These are phyloP conservation scores for Periplaneta americana DNA, from an alignment of 1,140 invertebrate genomes.

Conservation along the genomic window DNA sequence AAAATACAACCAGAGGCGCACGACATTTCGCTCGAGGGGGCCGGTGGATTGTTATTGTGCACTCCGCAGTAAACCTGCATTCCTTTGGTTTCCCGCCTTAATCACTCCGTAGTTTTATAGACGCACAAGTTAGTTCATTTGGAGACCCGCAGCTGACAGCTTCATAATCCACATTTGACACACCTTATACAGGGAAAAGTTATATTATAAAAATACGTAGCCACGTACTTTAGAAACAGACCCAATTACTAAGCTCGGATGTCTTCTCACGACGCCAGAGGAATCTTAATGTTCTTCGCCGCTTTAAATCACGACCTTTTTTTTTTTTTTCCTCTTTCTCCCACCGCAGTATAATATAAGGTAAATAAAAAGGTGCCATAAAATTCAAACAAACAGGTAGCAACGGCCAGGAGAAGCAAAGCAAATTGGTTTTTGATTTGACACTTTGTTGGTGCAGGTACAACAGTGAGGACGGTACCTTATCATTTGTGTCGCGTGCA, in stretches of 20 bases:
- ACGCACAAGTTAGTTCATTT: background rate
- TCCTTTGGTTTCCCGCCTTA: no score
- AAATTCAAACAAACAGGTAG: background rate
- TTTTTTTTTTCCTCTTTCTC: background rate
- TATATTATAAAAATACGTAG: background rate
- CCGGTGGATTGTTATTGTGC: no score
- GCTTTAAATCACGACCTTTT: background rate
- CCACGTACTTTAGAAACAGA: background rate
- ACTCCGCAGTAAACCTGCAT: no score
- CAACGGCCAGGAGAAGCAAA: no score
- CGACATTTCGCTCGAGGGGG: no score
- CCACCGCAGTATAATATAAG: background rate
- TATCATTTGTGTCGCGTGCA: background rate
- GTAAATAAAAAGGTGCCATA: background rate
- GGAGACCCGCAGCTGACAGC: background rate
- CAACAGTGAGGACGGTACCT: no score
- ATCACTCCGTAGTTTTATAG: background rate
- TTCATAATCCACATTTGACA: background rate
- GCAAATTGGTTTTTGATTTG: background rate
- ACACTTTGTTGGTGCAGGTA: background rate
- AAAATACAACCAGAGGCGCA: no score
- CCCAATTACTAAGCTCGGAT: background rate
- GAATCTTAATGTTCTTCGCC: background rate
- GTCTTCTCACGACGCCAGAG: background rate
- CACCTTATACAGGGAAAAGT: background rate